Percentiles rank a stretch among this genome's conserved stretches.
Conservation (phyloP, 2,888 invertebrate genomes). For the Hydrotaea cyrtoneurina region DNA sequence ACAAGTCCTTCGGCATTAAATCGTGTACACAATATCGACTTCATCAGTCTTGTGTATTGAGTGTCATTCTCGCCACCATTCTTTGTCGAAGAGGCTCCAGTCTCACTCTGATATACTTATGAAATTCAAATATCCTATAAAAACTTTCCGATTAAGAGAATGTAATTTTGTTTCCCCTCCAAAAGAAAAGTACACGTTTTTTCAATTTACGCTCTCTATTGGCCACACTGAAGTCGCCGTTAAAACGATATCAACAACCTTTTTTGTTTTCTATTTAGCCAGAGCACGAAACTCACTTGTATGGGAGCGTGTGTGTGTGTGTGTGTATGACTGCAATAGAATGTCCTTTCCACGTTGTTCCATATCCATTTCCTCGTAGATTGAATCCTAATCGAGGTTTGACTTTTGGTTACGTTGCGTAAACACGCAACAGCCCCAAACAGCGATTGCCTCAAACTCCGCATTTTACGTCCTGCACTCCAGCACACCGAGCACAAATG, state of each 20-base stretch:
- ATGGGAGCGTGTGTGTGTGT: conserved; percentile 51
- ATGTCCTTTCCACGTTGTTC: conserved; percentile 32
- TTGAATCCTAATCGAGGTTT: conserved; percentile 80
- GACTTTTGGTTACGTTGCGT: conserved; percentile 79
- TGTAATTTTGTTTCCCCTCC: too few species aligned
- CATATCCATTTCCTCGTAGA: conserved; percentile 69
- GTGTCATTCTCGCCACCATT: too few species aligned
- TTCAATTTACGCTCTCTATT: not conserved
- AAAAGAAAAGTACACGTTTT: too few species aligned
- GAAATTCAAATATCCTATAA: too few species aligned
- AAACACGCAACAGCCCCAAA: conserved; percentile 77
- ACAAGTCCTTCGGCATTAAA: too few species aligned
- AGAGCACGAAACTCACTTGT: not conserved
- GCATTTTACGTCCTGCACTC: not conserved
- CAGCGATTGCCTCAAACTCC: conserved; percentile 38
- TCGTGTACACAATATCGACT: too few species aligned
- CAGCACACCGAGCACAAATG: conserved; percentile 20
- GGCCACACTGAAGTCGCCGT: conserved; percentile 33
- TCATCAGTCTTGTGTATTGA: too few species aligned
- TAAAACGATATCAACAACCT: conserved; percentile 51
- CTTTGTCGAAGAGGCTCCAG: too few species aligned
- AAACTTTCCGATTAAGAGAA: too few species aligned
- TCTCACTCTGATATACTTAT: too few species aligned
- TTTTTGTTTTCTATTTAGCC: conserved; percentile 29
- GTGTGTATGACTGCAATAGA: conserved; percentile 68